phyloP scores from a whole-genome alignment of 2,797 vertebrate species.

The Chelonia mydas region DNA sequence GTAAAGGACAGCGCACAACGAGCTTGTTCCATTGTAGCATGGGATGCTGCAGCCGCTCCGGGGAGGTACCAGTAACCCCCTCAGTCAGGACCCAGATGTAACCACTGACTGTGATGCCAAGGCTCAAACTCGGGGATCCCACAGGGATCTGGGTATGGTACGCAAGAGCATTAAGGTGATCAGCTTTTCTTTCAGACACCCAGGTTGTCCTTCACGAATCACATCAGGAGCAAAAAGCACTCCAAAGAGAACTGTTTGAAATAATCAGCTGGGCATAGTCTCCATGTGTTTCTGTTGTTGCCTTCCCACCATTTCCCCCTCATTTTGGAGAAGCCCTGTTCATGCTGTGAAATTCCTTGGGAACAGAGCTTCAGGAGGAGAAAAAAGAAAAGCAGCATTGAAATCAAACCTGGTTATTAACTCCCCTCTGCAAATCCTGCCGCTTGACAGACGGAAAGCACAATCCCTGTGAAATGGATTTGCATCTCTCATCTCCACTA shows the following conservation, averaged over 20 bases:
- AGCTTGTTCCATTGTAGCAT: neutral
- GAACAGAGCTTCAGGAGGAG: neutral
- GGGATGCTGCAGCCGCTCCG: neutral
- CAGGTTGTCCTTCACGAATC: neutral
- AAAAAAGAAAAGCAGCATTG: neutral
- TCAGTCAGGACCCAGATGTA: rapidly evolving
- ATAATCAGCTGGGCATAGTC: neutral
- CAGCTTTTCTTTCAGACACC: neutral
- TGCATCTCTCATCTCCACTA: neutral
- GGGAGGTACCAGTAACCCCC: neutral
- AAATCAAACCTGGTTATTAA: neutral
- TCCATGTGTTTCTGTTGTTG: neutral
- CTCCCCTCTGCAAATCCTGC: neutral
- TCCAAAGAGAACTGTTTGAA: neutral
- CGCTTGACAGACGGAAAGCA: neutral
- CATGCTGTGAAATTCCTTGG: rapidly evolving
- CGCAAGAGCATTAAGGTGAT: neutral
- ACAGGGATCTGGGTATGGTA: neutral
- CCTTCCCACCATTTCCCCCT: neutral
- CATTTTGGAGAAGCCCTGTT: neutral
- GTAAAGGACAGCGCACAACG: neutral
- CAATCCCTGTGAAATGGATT: neutral
- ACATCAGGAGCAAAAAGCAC: rapidly evolving
- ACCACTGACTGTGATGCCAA: neutral
- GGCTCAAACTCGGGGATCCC: neutral